Base-by-base conservation (phyloP, 1,140 invertebrate genomes). In the Papilio helenus region DNA sequence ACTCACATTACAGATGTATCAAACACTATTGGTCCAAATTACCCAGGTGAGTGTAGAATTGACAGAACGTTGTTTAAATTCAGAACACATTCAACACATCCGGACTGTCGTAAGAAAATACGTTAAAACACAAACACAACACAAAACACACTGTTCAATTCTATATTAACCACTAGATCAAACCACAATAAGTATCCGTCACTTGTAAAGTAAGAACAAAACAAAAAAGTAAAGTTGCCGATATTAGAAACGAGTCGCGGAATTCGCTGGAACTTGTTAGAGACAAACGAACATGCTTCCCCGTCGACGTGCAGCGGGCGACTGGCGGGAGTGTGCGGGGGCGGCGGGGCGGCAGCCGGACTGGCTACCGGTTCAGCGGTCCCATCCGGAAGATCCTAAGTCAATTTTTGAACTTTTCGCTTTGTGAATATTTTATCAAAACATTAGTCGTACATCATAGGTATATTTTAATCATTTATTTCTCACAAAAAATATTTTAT, bases 21-120 rank as follows among this genome's bases (percentile, higher is more conserved):
- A 68, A 68, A 68, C 29, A 23, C 61, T 65, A 65, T 65, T 16
- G 61, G 61, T 65, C 61, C 2, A 26, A 65, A 26, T 16, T 73
- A 73, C 42, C 44, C 72, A 73, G 72, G 42, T 46, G 42, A 73
- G 39, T 72, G n/a, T 23, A 72, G 18, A 23, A 9, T 51, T 46
- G 72, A 39, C n/a, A 49, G 44, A 29, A 73, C 3, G n/a, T 26
- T 46, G 72, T 73, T 73, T 73, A 73, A 73, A 73, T 73, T 73
- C 72, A 49, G 42, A 46, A 42, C 72, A 73, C 72, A 73, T 73
- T 73, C 44, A 73, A 73, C 72, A 73, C 72, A 73, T 73, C 44
- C 72, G 42, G 49, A 73, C 39, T 73, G 72, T 73, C 72, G 44
- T 18, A 73, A 73, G 72, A 73, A 73, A 73, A 49, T 9, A 73